Evolutionary conservation across 2,888 invertebrate genomes (phyloP).

Genomic region (Clepsis dumicolana): DNA sequence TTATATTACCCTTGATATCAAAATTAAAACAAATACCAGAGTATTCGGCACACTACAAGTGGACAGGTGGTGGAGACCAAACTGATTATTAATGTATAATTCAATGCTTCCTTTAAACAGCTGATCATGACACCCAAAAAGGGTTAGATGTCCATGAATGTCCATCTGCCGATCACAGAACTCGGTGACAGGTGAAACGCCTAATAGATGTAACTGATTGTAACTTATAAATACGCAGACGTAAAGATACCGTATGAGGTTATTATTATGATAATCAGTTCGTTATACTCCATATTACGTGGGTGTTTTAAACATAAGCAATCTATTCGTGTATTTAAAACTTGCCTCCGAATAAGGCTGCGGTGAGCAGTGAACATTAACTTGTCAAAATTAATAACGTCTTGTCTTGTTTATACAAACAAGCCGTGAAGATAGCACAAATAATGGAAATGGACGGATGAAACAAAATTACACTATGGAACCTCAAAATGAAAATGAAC

Average conservation of each 20-base stretch:
- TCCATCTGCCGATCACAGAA: not conserved
- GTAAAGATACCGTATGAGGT: not conserved
- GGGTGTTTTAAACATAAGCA: not conserved
- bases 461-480: not conserved
- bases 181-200: not conserved
- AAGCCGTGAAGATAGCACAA: not conserved
- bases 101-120: constrained; percentile 3
- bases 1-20: no score
- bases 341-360: no score
- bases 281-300: not conserved
- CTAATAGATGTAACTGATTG: no score
- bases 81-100: constrained; percentile 1
- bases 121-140: constrained; percentile 2
- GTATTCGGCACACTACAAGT: not conserved
- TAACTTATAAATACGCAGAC: not conserved
- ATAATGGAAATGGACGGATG: not conserved
- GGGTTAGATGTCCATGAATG: not conserved
- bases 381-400: no score
- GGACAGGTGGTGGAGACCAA: not conserved
- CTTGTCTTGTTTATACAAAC: no score
- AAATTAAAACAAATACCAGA: not conserved
- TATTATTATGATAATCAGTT: not conserved
- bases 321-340: not conserved
- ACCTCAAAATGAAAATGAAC: not conserved
- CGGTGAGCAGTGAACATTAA: not conserved